A percentile compares a stretch with the other conserved stretches of the same genome.
Evolutionary conservation across 2,888 invertebrate genomes (phyloP).

Genomic region (Beris chalybata): DNA sequence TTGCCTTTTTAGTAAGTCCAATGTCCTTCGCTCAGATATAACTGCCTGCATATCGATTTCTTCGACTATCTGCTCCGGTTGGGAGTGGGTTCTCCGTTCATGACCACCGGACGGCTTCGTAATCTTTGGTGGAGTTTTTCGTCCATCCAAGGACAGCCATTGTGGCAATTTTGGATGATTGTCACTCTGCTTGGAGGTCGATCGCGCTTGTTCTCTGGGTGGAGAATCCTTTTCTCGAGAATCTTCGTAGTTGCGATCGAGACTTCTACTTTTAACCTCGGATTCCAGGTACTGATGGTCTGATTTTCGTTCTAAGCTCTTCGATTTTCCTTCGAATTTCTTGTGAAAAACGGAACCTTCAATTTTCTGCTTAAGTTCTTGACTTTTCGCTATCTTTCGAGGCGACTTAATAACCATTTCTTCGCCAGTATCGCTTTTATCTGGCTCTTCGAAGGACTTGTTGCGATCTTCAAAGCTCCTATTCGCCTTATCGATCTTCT

Average conservation of each 20-base stretch:
- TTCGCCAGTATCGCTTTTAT: conserved; percentile 59
- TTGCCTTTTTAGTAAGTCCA: conserved; percentile 64
- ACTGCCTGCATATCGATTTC: conserved; percentile 64
- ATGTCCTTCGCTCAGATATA: conserved; percentile 63
- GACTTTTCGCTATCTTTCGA: conserved; percentile 63
- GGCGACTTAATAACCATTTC: conserved; percentile 62
- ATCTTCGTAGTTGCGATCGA: conserved; percentile 65
- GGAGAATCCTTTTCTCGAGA: conserved; percentile 40
- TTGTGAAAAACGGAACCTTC: conserved; percentile 67
- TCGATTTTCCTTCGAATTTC: conserved; percentile 65
- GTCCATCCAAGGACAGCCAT: conserved; percentile 55
- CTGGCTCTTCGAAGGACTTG: conserved; percentile 65
- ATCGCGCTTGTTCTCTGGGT: conserved; percentile 42
- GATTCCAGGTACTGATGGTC: conserved; percentile 63
- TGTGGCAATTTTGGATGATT: conserved; percentile 54
- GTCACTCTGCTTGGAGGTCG: not conserved
- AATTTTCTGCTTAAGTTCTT: conserved; percentile 65
- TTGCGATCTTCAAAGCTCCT: conserved; percentile 68
- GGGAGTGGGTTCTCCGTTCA: conserved; percentile 36
- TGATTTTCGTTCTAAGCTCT: conserved; percentile 66
- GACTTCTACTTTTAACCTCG: conserved; percentile 70
- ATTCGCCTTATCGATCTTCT: conserved; percentile 62
- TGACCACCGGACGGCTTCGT: not conserved
- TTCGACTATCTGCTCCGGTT: conserved; percentile 49
- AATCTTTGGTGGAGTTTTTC: conserved; percentile 2